Percentiles rank a stretch among this genome's conserved stretches.
Evolutionary conservation across 2,113 vertebrate genomes (phyloP).

Genomic region (Gambusia affinis): DNA sequence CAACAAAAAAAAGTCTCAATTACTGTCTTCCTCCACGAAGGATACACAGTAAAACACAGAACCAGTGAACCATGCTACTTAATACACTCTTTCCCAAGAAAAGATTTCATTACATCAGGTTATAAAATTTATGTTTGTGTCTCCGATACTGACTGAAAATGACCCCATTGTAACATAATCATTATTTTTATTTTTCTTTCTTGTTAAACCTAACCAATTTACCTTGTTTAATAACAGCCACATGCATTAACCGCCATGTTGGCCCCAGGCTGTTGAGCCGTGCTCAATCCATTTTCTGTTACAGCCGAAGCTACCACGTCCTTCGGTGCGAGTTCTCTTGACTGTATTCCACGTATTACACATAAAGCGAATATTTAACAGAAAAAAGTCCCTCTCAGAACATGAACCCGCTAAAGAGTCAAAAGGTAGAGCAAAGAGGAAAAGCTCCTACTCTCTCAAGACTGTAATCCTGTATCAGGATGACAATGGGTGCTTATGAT

Average conservation of each 20-base stretch:
- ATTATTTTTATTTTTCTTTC: constrained; percentile 29
- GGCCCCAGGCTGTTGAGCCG: constrained; percentile 47
- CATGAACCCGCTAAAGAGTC: background rate
- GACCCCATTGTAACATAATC: constrained; percentile 3
- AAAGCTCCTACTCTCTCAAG: constrained; percentile 28
- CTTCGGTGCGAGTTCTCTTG: constrained; percentile 52
- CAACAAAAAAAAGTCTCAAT: too few species aligned
- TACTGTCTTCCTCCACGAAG: too few species aligned
- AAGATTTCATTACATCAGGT: constrained; percentile 5
- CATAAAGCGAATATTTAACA: constrained; percentile 58
- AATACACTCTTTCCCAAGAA: constrained; percentile 18
- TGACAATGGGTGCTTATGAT: constrained; percentile 42
- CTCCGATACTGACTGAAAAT: background rate
- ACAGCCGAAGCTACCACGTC: constrained; percentile 63
- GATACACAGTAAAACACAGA: too few species aligned
- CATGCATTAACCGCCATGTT: constrained; percentile 70
- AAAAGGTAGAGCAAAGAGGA: constrained; percentile 47
- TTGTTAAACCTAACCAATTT: constrained; percentile 52
- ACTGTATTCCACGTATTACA: constrained; percentile 43
- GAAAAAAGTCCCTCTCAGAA: constrained; percentile 39
- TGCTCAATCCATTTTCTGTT: constrained; percentile 66
- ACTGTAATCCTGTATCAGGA: constrained; percentile 41
- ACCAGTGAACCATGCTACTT: too few species aligned
- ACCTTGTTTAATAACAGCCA: constrained; percentile 68
- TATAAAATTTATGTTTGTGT: constrained; percentile 19